Conservation (phyloP, 1,140 invertebrate species). For the Lasioglossum albipes region DNA sequence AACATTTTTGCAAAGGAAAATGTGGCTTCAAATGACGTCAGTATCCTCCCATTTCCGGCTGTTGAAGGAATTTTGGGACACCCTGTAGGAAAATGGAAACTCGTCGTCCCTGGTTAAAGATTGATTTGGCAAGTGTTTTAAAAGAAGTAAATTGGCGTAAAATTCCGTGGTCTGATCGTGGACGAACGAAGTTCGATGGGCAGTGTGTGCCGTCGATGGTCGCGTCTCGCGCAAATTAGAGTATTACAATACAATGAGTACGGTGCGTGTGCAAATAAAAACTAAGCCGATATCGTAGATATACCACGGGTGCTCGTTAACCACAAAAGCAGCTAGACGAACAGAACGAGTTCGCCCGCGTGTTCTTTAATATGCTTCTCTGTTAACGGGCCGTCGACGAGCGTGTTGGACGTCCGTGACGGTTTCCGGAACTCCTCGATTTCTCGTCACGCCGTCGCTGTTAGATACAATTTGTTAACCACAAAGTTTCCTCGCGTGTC, state of each 20-base stretch:
- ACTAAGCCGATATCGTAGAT: background rate
- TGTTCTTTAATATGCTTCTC: conserved; percentile 29
- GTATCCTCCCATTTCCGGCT: no score
- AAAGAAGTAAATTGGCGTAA: no score
- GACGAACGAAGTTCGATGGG: no score
- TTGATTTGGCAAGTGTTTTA: no score
- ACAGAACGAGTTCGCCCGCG: background rate
- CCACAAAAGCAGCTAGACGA: background rate
- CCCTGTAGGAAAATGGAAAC: no score
- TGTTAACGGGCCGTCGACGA: background rate
- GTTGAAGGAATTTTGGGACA: no score
- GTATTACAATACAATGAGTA: background rate
- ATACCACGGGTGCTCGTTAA: background rate
- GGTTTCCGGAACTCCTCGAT: conserved; percentile 14
- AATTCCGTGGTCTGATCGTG: no score
- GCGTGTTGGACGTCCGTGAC: conserved; percentile 3
- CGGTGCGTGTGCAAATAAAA: conserved; percentile 34
- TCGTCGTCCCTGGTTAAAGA: no score
- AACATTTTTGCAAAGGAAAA: no score
- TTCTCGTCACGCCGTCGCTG: conserved; percentile 32
- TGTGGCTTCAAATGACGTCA: no score
- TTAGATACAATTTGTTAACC: conserved; percentile 41
- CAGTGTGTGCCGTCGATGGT: no score
- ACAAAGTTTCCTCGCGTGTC: background rate
- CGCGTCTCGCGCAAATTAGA: no score